Base-by-base conservation (phyloP, 2,888 invertebrate genomes). In the Erebia palarica region DNA sequence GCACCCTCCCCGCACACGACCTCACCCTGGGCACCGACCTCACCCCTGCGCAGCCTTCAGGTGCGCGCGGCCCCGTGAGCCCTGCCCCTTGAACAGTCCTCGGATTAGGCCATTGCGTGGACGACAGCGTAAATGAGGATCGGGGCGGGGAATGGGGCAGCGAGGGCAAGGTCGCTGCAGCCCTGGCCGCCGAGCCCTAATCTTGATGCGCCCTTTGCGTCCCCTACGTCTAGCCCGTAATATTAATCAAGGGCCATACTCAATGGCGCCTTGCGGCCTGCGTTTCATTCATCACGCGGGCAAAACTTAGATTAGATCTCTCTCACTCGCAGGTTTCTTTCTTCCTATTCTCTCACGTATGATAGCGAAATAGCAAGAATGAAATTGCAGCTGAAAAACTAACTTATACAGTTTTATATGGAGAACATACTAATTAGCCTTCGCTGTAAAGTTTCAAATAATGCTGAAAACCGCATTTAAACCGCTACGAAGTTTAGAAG, bases 161-260 rank as follows among this genome's bases (percentile, higher is more conserved):
- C 81, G 78, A 76, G 82, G 80, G 77, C 88, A 89, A 89, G 89
- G 88, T 87, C 88, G 86, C 75, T 86, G 84, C 87, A 87, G 80
- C 81, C 82, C 81, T 81, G 81, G 82, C 81, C 81, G 79, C 18
- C 14, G 80, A 7, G 64, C 51, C 49, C 64, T 63, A 66, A 16
- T 47, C 63, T 49, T 21, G 18, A 18, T 49, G 63, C 65, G 67
- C 68, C 68, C 70, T 68, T 57, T 55, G 57, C 61, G 65, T 49
- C 21, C 10, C 47, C 47, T 44, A n/a, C 53, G 53, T n/a, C 36
- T 27, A 59, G n/a, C 36, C 60, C 60, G 42, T 10, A n/a, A 4
- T 9, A 16, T n/a, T 42, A 36, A 60, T 60, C 60, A 16, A 63
- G 47, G 13, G 16, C 63, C 47, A 42, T 42, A 16, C 60, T n/a